Evolutionary conservation across 2,888 invertebrate species (phyloP), one percentile per base, ranked within the genome.

Genomic region (Adelphocoris suturalis): DNA sequence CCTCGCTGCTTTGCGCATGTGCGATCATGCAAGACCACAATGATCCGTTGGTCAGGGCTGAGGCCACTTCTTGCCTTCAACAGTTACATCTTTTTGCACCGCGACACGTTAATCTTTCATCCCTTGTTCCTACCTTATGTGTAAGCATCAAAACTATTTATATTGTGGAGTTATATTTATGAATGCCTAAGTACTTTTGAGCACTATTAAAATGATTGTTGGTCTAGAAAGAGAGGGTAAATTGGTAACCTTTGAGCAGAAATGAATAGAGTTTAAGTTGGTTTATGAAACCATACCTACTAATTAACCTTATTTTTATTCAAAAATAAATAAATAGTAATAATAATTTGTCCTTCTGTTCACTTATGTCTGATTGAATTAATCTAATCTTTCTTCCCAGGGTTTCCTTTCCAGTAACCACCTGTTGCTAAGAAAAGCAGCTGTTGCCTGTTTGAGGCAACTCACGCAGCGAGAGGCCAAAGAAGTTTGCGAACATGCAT

Each of bases 31-130:
- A 96, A 92, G 96, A 97, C 92, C 97, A 99, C 93, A 96, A 96
- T 91, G 97, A 98, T 94, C 97, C 98, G 5, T 95, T 97, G 90
- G 89, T 89, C 37, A 97, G 98, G 93, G 97, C 99, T 0, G 99
- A 99, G 94, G 99, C 99, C 13, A 97, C 98, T 23, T 97, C 97
- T 55, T 99, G 99, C 92, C 95, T 99, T 86, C 99, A 99, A 93
- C 99, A 99, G 93, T 94, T 99, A 92, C 99, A 99, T 94, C 95
- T 99, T 93, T 99, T 99, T 94, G 99, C 99, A 89, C 98, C 99
- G 0, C 95, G 97, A 91, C 98, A 99, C 93, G 98, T 99, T 91
- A 98, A 99, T 94, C 94, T 99, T 92, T 97, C 98, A 90, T 96
- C 97, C 0, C 95, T 99, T 57, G 98, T 99, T 92, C 98, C 98